Conservation (phyloP, 2,113 vertebrate genomes). For the Sinocyclocheilus maitianheensis region DNA sequence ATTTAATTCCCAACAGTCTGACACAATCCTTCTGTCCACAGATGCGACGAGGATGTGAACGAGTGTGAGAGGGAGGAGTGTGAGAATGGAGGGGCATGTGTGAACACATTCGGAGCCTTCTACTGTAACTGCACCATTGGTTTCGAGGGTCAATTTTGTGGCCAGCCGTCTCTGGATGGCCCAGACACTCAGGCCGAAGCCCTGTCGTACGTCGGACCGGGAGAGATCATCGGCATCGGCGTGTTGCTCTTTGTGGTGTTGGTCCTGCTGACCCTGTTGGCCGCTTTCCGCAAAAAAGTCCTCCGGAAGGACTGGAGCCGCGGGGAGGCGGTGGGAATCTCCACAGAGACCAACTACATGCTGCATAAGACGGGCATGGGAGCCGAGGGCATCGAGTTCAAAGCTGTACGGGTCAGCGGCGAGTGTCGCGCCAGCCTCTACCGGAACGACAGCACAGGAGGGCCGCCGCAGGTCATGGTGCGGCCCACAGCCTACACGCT, state of each 20-base stretch:
- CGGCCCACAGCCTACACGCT: slow-evolving; percentile 86
- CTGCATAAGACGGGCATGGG: slow-evolving; percentile 83
- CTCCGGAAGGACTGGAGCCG: slow-evolving; percentile 87
- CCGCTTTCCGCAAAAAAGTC: slow-evolving; percentile 89
- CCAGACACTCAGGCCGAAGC: slow-evolving; percentile 84
- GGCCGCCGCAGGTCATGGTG: slow-evolving; percentile 88
- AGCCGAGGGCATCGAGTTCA: slow-evolving; percentile 81
- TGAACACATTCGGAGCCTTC: slow-evolving; percentile 90
- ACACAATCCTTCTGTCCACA: slow-evolving; percentile 60
- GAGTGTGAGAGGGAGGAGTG: slow-evolving; percentile 89
- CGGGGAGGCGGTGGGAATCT: slow-evolving; percentile 78
- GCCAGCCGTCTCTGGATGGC: slow-evolving; percentile 73
- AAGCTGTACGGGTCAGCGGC: slow-evolving; percentile 74
- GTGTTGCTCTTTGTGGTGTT: slow-evolving; percentile 88
- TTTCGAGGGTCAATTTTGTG: slow-evolving; percentile 84
- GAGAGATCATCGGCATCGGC: slow-evolving; percentile 91
- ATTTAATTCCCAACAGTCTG: too few species aligned
- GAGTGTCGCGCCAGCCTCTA: slow-evolving; percentile 68
- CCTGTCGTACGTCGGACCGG: slow-evolving; percentile 88
- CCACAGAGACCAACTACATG: slow-evolving; percentile 74
- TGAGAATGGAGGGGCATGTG: slow-evolving; percentile 82
- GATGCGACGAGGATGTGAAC: slow-evolving; percentile 90
- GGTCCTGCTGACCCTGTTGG: slow-evolving; percentile 82
- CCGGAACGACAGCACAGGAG: slow-evolving; percentile 72
- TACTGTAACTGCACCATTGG: slow-evolving; percentile 91